Conservation (phyloP, 2,113 vertebrate genomes). For the Sebastes fasciatus region DNA sequence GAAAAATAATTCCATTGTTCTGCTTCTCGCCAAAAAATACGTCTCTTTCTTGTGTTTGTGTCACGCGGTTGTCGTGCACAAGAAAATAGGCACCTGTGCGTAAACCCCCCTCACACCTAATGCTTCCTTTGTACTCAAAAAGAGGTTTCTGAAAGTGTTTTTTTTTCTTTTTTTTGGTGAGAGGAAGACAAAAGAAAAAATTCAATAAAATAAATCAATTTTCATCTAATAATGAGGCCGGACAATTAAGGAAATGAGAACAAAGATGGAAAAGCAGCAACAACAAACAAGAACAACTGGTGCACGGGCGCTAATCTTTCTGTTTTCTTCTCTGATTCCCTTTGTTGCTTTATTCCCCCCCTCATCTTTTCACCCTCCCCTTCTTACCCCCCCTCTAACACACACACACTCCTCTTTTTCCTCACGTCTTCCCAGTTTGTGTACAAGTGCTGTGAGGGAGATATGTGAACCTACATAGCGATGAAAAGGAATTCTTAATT, state of each 20-base stretch:
- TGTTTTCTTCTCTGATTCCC: conserved; percentile 51
- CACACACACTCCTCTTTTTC: conserved; percentile 17
- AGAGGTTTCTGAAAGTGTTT: conserved; percentile 21
- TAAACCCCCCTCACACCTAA: conserved; percentile 18
- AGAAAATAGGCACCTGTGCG: conserved; percentile 34
- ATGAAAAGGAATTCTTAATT: conserved; percentile 93
- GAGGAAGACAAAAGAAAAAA: conserved; percentile 45
- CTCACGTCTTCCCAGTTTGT: conserved; percentile 62
- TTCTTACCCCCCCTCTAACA: neutral
- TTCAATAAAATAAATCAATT: conserved; percentile 54
- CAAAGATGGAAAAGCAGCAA: conserved; percentile 29
- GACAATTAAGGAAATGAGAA: conserved; percentile 56
- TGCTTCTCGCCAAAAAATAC: conserved; percentile 38
- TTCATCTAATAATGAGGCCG: conserved; percentile 40
- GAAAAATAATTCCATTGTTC: conserved; percentile 60
- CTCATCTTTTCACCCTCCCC: conserved; percentile 28
- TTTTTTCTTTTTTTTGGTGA: neutral
- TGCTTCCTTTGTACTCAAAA: conserved; percentile 26
- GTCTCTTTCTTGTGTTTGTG: neutral
- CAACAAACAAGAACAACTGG: conserved; percentile 48
- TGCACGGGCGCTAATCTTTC: conserved; percentile 42
- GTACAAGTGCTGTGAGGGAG: conserved; percentile 78
- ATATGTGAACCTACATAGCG: conserved; percentile 83
- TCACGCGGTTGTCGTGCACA: neutral
- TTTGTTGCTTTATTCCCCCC: conserved; percentile 52